Percentiles rank a stretch among this genome's conserved stretches.
Conservation (phyloP, 2,113 vertebrate genomes). For the Notarius lentiginosus region DNA sequence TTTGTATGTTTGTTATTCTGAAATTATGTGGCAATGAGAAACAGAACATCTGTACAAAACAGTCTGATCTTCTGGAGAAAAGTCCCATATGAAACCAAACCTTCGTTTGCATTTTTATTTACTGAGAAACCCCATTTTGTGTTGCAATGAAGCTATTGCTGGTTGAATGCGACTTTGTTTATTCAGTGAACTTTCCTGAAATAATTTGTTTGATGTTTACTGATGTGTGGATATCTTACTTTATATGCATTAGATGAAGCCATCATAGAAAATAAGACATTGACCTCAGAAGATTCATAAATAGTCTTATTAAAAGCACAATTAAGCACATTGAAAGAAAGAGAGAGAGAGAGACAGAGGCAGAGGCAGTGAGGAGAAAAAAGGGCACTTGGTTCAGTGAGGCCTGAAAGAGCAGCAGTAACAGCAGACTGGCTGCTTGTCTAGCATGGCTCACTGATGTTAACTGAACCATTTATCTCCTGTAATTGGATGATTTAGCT, state of each 20-base stretch:
- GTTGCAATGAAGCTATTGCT: constrained; percentile 15
- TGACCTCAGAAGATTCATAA: constrained; percentile 29
- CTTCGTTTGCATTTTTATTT: constrained; percentile 11
- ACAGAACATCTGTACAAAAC: neutral
- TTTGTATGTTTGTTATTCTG: neutral
- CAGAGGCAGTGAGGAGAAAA: neutral
- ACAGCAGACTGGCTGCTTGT: constrained; percentile 37
- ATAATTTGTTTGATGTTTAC: constrained; percentile 25
- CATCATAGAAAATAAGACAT: constrained; percentile 15
- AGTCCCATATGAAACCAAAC: neutral
- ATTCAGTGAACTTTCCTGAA: constrained; percentile 16
- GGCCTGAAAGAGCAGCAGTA: constrained; percentile 42
- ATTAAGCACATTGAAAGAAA: constrained; percentile 41
- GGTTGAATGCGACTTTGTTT: constrained; percentile 12
- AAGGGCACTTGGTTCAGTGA: constrained; percentile 42
- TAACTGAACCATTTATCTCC: constrained; percentile 47
- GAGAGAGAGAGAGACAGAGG: constrained; percentile 5
- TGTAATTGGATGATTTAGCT: constrained; percentile 44
- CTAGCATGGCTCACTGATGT: constrained; percentile 42
- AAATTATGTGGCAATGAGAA: neutral
- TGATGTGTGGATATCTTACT: constrained; percentile 14
- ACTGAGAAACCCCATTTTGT: constrained; percentile 2
- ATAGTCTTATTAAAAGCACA: constrained; percentile 42
- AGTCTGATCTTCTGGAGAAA: neutral
- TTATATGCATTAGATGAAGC: constrained; percentile 37